Percentiles rank a stretch among this genome's conserved stretches.
phyloP scores from a whole-genome alignment of 1,140 invertebrate genomes.

The Agrypnia vestita region DNA sequence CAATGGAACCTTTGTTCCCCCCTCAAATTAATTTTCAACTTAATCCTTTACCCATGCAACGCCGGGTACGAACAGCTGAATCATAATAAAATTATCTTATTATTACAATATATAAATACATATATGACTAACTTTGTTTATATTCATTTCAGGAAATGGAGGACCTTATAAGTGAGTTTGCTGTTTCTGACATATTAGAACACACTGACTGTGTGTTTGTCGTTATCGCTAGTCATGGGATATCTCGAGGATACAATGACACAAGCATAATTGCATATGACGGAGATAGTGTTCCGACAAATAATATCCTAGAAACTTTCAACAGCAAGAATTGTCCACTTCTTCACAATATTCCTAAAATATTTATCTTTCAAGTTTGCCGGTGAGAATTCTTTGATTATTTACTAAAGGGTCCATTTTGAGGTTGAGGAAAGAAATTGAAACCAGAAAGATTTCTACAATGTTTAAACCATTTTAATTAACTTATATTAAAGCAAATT shows the following conservation, averaged over 20 bases:
- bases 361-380: slow-evolving; percentile 86
- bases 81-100: no score
- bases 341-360: slow-evolving; percentile 81
- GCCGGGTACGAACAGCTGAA: no score
- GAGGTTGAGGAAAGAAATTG: neutral
- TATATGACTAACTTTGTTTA: no score
- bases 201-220: slow-evolving; percentile 67
- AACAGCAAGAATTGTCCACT: slow-evolving; percentile 74
- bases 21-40: no score
- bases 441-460: no score
- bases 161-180: slow-evolving; percentile 39
- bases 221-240: slow-evolving; percentile 70
- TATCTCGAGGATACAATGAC: slow-evolving; percentile 64
- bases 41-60: no score
- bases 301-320: slow-evolving; percentile 76
- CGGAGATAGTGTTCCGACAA: slow-evolving; percentile 66
- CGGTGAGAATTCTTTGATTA: slow-evolving; percentile 67
- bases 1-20: no score
- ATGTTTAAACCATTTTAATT: no score
- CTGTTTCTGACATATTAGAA: slow-evolving; percentile 42
- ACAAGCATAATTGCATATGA: slow-evolving; percentile 69
- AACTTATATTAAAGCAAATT: no score
- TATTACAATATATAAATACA: no score
- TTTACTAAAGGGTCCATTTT: neutral
- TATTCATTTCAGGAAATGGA: slow-evolving; percentile 47